A percentile compares a stretch with the other conserved stretches of the same genome.
phyloP scores from a whole-genome alignment of 2,797 vertebrate genomes.

The Amblyraja radiata region DNA sequence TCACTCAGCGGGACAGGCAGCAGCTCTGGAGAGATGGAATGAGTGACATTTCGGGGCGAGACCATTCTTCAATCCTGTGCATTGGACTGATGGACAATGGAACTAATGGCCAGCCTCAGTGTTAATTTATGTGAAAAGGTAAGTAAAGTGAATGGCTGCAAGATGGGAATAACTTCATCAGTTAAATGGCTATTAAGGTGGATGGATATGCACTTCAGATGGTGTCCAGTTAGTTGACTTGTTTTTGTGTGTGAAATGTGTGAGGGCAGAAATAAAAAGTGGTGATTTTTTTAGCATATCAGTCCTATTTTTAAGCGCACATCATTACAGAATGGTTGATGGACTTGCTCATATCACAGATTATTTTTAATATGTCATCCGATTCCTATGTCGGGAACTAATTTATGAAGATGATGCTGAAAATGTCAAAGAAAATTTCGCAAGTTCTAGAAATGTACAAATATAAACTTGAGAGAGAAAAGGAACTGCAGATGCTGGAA shows the following conservation, averaged over 20 bases:
- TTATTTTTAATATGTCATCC: background rate
- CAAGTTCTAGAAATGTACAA: background rate
- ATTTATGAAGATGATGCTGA: background rate
- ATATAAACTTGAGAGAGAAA: too few relatives aligned
- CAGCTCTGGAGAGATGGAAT: too few relatives aligned
- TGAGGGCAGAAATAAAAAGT: background rate
- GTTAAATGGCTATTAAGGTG: background rate
- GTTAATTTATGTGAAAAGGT: background rate
- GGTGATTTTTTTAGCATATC: background rate
- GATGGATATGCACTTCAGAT: background rate
- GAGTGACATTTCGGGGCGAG: too few relatives aligned
- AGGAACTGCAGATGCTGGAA: too few relatives aligned
- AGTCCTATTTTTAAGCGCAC: too few relatives aligned
- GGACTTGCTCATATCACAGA: background rate
- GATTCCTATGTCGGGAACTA: background rate
- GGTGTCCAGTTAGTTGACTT: background rate
- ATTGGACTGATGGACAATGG: conserved; percentile 2
- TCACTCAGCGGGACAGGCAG: too few relatives aligned
- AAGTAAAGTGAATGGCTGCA: background rate
- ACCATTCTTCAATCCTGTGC: background rate
- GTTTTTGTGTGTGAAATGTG: background rate
- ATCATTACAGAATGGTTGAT: background rate
- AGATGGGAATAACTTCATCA: background rate
- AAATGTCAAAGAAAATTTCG: background rate
- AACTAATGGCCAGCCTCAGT: background rate